Conservation (phyloP, 2,797 vertebrate genomes). For the Cyprinodon diabolis region DNA sequence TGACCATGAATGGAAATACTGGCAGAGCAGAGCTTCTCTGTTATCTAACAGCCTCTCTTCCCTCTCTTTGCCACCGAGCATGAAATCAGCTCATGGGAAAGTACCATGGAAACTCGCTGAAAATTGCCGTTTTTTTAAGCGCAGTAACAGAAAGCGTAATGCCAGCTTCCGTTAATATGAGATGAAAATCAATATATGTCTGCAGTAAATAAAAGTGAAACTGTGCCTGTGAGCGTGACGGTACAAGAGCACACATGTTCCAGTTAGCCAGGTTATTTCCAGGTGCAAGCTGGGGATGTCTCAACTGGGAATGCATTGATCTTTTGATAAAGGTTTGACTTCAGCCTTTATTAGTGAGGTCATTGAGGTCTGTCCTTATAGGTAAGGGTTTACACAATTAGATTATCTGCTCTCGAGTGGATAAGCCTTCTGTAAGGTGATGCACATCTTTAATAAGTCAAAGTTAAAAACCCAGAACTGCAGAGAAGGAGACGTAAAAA, state of each 20-base stretch:
- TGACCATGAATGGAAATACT: background rate
- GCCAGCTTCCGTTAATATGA: constrained; percentile 7
- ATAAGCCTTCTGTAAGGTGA: constrained; percentile 2
- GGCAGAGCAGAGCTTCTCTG: no score
- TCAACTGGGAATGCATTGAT: constrained; percentile 37
- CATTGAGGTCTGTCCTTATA: constrained; percentile 19
- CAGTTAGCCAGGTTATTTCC: background rate
- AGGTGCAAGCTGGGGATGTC: constrained; percentile 4
- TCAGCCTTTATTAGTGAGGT: constrained; percentile 31
- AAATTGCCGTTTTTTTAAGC: background rate
- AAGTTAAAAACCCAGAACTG: background rate
- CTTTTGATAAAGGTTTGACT: constrained; percentile 28
- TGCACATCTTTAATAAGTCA: background rate
- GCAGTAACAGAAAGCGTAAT: background rate
- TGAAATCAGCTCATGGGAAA: background rate
- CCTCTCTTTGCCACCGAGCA: background rate
- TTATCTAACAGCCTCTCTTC: background rate
- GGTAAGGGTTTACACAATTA: background rate
- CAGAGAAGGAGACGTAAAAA: background rate
- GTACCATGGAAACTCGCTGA: constrained; percentile 5
- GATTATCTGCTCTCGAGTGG: background rate
- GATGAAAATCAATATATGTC: constrained; percentile 27
- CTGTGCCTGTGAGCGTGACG: background rate
- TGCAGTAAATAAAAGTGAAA: constrained; percentile 3
- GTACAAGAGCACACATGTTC: background rate